These are phyloP conservation scores for Hemicentrotus pulcherrimus DNA, from an alignment of 35 echinoderm and acorn worm species.

Conservation along the genomic window DNA sequence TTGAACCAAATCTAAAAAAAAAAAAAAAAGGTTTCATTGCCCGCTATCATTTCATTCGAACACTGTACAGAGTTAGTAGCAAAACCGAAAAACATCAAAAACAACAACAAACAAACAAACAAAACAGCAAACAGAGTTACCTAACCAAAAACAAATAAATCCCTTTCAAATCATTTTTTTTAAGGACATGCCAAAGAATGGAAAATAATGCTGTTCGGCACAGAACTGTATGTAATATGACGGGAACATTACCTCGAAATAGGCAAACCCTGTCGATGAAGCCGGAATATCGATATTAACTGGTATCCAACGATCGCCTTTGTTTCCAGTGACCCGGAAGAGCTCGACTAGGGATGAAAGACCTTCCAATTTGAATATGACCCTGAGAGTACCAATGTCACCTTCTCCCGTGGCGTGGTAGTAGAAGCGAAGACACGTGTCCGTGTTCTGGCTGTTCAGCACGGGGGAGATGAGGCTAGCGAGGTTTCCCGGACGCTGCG, in stretches of 20 bases:
- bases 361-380: slow-evolving; percentile 9
- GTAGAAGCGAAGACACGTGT: slow-evolving; percentile 75
- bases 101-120: neutral
- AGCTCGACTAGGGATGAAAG: neutral
- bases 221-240: neutral
- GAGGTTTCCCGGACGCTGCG: slow-evolving; percentile 62
- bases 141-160: neutral
- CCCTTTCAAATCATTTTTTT: neutral
- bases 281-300: slow-evolving; percentile 47
- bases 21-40: no score
- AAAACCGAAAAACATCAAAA: neutral
- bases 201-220: neutral
- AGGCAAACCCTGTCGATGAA: neutral
- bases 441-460: slow-evolving; percentile 10
- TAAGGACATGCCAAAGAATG: neutral
- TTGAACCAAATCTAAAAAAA: no score
- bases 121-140: neutral
- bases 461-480: slow-evolving; percentile 57
- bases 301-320: slow-evolving; percentile 52
- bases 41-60: no score
- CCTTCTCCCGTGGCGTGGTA: slow-evolving; percentile 80
- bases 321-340: slow-evolving; percentile 25
- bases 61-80: no score
- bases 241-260: neutral
- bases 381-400: slow-evolving; percentile 47